These are phyloP conservation scores for Anguilla anguilla DNA, from an alignment of 2,797 vertebrate genomes.

Conservation along the genomic window DNA sequence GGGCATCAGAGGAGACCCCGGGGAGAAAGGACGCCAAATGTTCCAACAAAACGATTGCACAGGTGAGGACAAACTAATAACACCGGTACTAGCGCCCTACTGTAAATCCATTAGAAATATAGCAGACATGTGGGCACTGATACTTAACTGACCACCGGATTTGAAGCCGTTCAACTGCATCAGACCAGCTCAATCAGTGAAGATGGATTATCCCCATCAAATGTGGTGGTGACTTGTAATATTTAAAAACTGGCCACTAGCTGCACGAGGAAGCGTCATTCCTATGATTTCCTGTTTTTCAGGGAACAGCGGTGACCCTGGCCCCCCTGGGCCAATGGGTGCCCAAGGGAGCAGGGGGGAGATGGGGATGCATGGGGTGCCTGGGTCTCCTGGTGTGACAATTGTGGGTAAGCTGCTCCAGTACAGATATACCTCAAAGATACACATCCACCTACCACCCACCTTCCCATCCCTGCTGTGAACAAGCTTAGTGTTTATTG, in stretches of 20 bases:
- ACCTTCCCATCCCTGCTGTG: neutral
- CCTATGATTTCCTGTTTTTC: conserved; percentile 10
- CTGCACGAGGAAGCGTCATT: neutral
- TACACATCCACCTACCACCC: neutral
- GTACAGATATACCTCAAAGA: neutral
- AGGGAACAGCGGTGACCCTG: conserved; percentile 56
- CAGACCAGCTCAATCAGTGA: conserved; percentile 8
- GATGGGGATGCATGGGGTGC: conserved; percentile 58
- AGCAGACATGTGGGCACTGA: neutral
- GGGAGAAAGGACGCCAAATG: conserved; percentile 54
- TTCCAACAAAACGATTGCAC: conserved; percentile 28
- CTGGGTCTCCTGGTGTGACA: conserved; percentile 51
- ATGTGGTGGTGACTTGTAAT: neutral
- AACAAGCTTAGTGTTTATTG: conserved; percentile 24
- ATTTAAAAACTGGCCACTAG: neutral
- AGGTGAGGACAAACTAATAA: conserved; percentile 51
- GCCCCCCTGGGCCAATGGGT: conserved; percentile 45
- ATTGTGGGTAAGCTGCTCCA: conserved; percentile 54
- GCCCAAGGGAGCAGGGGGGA: conserved; percentile 55
- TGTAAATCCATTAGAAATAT: neutral
- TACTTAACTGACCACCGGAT: neutral
- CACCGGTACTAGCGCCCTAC: neutral
- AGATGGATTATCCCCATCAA: neutral
- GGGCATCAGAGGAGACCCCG: conserved; percentile 66
- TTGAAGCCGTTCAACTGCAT: neutral